Evolutionary conservation across 2,888 invertebrate species (phyloP), one percentile per base, ranked within the genome.

Genomic region (Zaprionus bogoriensis): DNA sequence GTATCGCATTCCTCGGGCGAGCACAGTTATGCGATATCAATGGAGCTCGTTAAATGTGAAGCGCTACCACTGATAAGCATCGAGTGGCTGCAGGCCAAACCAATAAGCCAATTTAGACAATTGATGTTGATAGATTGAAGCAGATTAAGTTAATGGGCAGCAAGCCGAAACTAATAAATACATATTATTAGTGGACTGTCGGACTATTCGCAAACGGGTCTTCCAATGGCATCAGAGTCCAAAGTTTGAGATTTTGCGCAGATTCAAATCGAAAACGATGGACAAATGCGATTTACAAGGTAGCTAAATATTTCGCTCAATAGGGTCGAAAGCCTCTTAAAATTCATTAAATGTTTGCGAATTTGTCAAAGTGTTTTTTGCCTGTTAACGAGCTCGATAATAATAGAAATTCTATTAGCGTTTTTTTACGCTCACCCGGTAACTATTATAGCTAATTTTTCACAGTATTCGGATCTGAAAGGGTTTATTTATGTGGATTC

Each of bases 1-100:
- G 25, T 30, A 44, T 23, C 30, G 23, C 22, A 28, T 52, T 19
- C 58, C 47, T 10, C 25, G 60, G 61, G 10, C n/a, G n/a, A n/a
- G 6, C 5, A 77, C 81, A 77, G 81, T 84, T 80, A 63, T 20
- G 42, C 36, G 19, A 38, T 53, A 44, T 74, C 60, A 72, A 72
- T 74, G 47, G 64, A 46, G 60, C 65, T 74, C 60, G 55, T 77
- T 70, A 84, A 71, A 80, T 62, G 57, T 71, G 61, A 74, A 77
- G 52, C 78, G 84, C 84, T 84, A 81, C 84, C 67, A 54, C 46
- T 69, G 65, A 63, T 67, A 52, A 61, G 61, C 46, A 38, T 36
- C 44, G 50, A 61, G 20, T 53, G 51, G 53, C 41, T 20, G n/a
- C n/a, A n/a, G n/a, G n/a, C 41, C 3, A 17, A 32, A 1, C 53